Evolutionary conservation across 2,797 vertebrate genomes (phyloP).

Genomic region (Trachurus trachurus): DNA sequence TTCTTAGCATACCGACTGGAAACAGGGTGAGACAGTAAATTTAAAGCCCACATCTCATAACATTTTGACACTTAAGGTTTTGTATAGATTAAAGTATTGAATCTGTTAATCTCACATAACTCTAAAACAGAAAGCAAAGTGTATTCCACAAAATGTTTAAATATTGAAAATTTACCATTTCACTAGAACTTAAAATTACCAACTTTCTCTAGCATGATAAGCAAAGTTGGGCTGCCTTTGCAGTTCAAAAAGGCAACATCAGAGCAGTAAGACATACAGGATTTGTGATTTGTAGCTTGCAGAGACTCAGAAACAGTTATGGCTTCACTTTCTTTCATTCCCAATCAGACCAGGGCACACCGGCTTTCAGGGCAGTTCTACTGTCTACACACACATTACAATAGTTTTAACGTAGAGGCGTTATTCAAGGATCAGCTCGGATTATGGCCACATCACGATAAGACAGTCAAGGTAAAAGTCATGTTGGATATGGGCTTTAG

Average conservation of each 20-base stretch:
- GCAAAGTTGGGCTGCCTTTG: background rate
- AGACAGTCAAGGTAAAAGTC: constrained; percentile 48
- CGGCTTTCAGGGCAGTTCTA: constrained; percentile 25
- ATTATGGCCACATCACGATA: constrained; percentile 47
- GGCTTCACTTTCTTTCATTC: constrained; percentile 65
- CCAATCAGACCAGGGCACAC: constrained; percentile 33
- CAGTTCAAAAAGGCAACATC: constrained; percentile 1
- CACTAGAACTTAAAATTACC: background rate
- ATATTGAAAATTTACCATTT: background rate
- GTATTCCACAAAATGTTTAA: background rate
- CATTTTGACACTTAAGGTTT: background rate
- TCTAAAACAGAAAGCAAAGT: background rate
- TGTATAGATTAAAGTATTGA: background rate
- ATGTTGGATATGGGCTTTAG: constrained; percentile 32
- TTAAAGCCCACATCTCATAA: background rate
- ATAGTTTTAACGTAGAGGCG: constrained; percentile 23
- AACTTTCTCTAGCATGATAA: background rate
- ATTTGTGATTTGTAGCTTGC: constrained; percentile 21
- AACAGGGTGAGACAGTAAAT: no score
- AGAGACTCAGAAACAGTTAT: constrained; percentile 47
- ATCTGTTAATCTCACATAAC: background rate
- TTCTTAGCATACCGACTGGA: background rate
- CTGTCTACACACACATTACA: constrained; percentile 14
- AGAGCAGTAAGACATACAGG: background rate
- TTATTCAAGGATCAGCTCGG: constrained; percentile 36